Evolutionary conservation across 2,113 vertebrate species (phyloP).

Genomic region (Okapia johnstoni): DNA sequence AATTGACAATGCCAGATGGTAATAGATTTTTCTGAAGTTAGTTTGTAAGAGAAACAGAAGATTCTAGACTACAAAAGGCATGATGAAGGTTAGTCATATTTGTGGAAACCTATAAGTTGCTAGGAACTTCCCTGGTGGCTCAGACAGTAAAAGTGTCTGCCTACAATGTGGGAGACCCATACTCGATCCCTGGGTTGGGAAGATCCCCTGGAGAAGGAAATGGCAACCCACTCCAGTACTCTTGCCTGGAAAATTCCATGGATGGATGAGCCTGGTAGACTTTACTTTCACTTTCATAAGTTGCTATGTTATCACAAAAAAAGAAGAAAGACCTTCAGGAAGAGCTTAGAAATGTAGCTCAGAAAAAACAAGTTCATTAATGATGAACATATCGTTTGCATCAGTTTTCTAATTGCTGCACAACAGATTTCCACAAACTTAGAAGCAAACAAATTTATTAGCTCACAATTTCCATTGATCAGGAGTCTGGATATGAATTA

Average conservation of each 20-base stretch:
- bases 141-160: neutral
- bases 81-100: neutral
- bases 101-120: neutral
- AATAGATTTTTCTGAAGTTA: neutral
- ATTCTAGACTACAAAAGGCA: neutral
- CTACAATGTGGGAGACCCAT: neutral
- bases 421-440: neutral
- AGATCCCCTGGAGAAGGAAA: neutral
- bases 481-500: neutral
- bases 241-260: neutral
- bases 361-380: neutral
- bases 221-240: neutral
- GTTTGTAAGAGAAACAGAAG: neutral
- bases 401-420: neutral
- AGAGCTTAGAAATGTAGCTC: neutral
- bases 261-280: neutral
- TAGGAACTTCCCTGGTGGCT: neutral
- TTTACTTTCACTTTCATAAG: neutral
- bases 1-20: neutral
- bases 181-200: rapidly evolving
- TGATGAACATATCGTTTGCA: neutral
- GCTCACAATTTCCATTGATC: neutral
- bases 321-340: neutral
- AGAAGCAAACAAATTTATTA: neutral
- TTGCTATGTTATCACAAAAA: neutral